Percentiles rank a stretch among this genome's conserved stretches.
Conservation (phyloP, 2,113 vertebrate species). For the Acrocephalus arundinaceus region DNA sequence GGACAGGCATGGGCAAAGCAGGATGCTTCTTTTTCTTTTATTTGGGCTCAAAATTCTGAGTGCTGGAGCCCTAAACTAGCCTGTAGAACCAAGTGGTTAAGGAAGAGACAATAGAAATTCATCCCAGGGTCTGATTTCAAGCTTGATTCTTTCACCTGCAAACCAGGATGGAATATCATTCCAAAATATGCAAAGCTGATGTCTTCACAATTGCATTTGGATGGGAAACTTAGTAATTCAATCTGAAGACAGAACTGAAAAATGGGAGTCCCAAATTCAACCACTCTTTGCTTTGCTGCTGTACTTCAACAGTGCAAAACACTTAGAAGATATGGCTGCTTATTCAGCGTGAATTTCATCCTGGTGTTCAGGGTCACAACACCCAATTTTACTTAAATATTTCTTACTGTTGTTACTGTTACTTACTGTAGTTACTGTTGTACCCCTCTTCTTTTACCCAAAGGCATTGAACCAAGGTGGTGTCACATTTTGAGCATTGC, state of each 20-base stretch:
- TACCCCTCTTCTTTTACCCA: background rate
- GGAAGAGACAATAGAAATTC: background rate
- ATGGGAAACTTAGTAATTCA: background rate
- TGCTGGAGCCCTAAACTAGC: background rate
- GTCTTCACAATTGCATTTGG: background rate
- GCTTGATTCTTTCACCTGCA: background rate
- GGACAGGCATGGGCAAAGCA: rapidly evolving
- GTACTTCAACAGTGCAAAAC: background rate
- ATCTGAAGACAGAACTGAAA: background rate
- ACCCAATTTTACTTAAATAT: background rate
- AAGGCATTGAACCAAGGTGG: background rate
- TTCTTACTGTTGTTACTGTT: too few species aligned
- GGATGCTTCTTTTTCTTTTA: background rate
- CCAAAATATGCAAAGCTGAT: background rate
- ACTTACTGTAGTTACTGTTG: background rate
- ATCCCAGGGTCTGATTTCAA: background rate
- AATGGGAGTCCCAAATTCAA: background rate
- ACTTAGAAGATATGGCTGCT: background rate
- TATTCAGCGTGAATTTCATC: background rate
- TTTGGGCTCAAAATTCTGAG: background rate
- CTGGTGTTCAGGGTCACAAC: background rate
- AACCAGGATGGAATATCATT: background rate
- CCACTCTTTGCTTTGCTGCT: background rate
- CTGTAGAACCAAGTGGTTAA: background rate
- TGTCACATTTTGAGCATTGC: background rate